Base-by-base conservation (phyloP, 2,797 vertebrate species). In the Neosilurus mollespiculum region DNA sequence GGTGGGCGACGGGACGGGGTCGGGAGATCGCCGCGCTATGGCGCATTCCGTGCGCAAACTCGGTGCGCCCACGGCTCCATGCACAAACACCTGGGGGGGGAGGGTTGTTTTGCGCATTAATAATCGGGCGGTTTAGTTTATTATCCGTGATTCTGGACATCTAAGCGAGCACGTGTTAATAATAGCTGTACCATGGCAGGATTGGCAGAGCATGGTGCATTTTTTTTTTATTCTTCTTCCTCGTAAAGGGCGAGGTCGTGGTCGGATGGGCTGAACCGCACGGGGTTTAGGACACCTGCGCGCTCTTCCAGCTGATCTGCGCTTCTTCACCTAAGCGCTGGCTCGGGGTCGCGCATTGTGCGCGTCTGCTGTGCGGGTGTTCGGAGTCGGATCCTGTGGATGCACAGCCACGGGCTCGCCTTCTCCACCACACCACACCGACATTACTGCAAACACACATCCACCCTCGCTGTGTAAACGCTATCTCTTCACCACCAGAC, bases 21-120 rank as follows among this genome's bases (percentile, higher is more conserved):
- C 24, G 43, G 30, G 75, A 87, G 67, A 61, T 77, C 80, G 71
- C 37, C 69, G 81, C 53, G 61, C 75, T 62, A 70, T 56, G 71
- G 82, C 80, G 84, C 77, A 56, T 82, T 83, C 62, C 69, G 75
- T 79, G 75, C 78, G 73, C 65, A 81, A 82, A 82, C 43, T 64
- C 16, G 58, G 30, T 53, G 81, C 70, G 70, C 80, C 58, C 58
- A 24, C 54, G 69, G 58, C 22, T 56, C 53, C 53, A 7, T 43
- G 58, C 34, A 62, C 75, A 59, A n/a, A 18, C 73, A 59, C 26
- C 56, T 10, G 26, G 70, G 70, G 43, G 62, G 3, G 26, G 70
- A 49, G 43, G 62, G 3, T 11, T 10, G 3, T 22, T 67, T 67
- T 20, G 3, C 20, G 34, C 12, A 53, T 2, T 51, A 56, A 56